phyloP scores from a whole-genome alignment of 2,797 vertebrate species.

The Paguma larvata region DNA sequence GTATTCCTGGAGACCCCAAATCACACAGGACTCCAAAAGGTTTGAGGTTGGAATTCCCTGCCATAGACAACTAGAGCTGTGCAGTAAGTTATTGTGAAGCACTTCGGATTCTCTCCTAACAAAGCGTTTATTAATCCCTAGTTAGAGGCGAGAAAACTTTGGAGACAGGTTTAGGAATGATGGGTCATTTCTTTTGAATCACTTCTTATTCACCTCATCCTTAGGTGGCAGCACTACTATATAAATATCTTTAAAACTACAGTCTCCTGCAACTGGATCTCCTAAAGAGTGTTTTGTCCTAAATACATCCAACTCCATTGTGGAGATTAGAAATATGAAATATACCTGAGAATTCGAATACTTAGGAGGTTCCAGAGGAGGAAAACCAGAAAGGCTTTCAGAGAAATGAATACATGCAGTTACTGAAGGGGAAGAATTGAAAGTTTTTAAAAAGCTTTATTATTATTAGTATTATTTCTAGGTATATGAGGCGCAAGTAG shows the following conservation, averaged over 20 bases:
- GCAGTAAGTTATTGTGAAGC: slow-evolving; percentile 46
- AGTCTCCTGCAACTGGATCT: slow-evolving; percentile 69
- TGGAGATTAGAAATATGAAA: slow-evolving; percentile 65
- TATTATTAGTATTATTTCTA: neutral
- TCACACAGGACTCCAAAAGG: neutral
- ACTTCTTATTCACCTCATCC: slow-evolving; percentile 77
- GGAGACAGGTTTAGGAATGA: slow-evolving; percentile 30
- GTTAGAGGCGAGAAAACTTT: slow-evolving; percentile 52
- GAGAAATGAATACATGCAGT: slow-evolving; percentile 49
- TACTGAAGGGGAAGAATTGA: slow-evolving; percentile 46
- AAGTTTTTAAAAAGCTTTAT: neutral
- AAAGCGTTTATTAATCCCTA: slow-evolving; percentile 56
- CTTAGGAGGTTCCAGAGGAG: slow-evolving; percentile 13
- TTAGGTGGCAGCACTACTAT: slow-evolving; percentile 83
- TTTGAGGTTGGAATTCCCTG: slow-evolving; percentile 53
- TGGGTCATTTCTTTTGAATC: slow-evolving; percentile 69
- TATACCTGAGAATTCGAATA: slow-evolving; percentile 68
- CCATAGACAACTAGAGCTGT: slow-evolving; percentile 29
- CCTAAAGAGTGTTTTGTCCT: slow-evolving; percentile 61
- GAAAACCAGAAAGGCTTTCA: slow-evolving; percentile 45
- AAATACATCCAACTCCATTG: slow-evolving; percentile 50
- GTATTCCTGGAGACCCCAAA: neutral
- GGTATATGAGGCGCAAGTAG: neutral
- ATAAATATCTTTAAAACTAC: slow-evolving; percentile 69
- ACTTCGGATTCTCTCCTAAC: slow-evolving; percentile 27